Evolutionary conservation across 2,888 invertebrate species (phyloP).

Genomic region (Kuschelorhynchus macadamiae): DNA sequence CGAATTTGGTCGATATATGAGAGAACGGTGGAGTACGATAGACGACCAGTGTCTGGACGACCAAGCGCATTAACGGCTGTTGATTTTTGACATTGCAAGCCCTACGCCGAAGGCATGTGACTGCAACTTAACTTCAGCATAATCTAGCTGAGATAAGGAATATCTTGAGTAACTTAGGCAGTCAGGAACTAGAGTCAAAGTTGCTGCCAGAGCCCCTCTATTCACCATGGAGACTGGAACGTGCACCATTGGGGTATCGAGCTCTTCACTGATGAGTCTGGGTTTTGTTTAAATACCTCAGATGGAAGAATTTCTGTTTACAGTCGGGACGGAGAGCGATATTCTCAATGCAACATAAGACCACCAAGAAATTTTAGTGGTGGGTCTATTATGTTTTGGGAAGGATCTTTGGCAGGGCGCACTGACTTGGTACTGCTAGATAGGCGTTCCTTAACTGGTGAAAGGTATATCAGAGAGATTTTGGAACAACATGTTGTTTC

Average conservation of each 20-base stretch:
- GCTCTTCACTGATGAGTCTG: too few relatives aligned
- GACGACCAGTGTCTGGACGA: too few relatives aligned
- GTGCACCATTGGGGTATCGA: too few relatives aligned
- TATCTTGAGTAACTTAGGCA: constrained; percentile 3
- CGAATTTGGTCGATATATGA: too few relatives aligned
- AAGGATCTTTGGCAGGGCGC: constrained; percentile 2
- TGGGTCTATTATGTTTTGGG: constrained; percentile 10
- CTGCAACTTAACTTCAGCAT: constrained; percentile 7
- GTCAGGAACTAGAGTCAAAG: background rate
- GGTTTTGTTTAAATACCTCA: background rate
- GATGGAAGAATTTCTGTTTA: constrained; percentile 7
- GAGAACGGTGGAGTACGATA: too few relatives aligned
- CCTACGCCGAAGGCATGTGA: constrained; percentile 9
- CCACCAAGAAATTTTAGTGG: constrained; percentile 11
- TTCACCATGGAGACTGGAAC: background rate
- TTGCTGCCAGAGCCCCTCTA: constrained; percentile 2
- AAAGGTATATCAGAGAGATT: constrained; percentile 17
- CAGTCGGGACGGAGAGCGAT: background rate
- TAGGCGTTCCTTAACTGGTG: constrained; percentile 5
- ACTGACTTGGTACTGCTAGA: constrained; percentile 1
- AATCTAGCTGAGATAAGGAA: constrained; percentile 1
- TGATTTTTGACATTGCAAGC: constrained; percentile 1
- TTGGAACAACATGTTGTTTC: constrained; percentile 6
- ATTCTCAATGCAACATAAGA: constrained; percentile 14
- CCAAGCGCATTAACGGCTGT: too few relatives aligned